Conservation (phyloP, 2,797 vertebrate genomes). For the Darevskia mixta region DNA sequence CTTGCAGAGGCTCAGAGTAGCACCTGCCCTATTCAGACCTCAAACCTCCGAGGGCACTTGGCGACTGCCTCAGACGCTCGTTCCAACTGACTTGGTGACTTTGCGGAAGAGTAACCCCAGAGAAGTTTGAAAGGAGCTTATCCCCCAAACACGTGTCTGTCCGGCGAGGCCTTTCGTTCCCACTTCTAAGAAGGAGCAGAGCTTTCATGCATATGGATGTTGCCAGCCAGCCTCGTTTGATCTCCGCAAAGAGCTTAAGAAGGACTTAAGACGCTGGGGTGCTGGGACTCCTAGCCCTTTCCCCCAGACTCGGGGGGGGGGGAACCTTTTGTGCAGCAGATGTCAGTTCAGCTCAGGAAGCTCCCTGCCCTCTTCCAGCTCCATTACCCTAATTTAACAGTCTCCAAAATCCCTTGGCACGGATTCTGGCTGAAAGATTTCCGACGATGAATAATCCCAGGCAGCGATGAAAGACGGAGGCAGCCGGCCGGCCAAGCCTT, state of each 20-base stretch:
- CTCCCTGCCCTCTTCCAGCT: neutral
- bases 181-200: neutral
- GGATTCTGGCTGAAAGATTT: neutral
- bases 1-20: too few species aligned
- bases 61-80: neutral
- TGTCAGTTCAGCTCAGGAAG: accelerated
- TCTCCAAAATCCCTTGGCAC: neutral
- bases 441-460: neutral
- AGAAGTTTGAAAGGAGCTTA: neutral
- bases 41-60: neutral
- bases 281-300: too few species aligned
- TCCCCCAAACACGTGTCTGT: neutral
- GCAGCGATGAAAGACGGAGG: neutral
- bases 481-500: neutral
- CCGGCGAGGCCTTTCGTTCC: neutral
- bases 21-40: too few species aligned
- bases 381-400: slow-evolving; percentile 7
- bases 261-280: neutral
- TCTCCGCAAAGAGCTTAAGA: neutral
- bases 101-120: neutral
- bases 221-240: neutral
- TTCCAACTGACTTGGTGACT: neutral
- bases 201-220: neutral
- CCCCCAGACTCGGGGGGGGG: neutral
- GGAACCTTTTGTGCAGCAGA: neutral